Conservation (phyloP, 2,888 invertebrate species). For the Alitta virens region DNA sequence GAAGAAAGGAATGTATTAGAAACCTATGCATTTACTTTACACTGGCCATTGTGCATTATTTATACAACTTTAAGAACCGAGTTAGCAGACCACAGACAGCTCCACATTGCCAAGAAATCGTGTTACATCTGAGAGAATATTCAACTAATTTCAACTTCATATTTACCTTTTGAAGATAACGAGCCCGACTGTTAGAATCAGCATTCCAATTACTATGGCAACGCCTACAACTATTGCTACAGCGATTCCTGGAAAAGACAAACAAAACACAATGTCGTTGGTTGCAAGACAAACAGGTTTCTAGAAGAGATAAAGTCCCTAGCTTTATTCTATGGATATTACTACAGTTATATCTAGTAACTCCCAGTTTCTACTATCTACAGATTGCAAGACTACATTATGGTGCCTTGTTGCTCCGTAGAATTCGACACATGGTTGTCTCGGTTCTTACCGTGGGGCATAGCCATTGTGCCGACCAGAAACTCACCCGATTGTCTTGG, state of each 20-base stretch:
- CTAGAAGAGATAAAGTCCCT: too few species aligned
- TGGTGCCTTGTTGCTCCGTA: too few species aligned
- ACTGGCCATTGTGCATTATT: too few species aligned
- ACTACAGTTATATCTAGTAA: too few species aligned
- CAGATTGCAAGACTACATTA: too few species aligned
- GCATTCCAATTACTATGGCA: conserved; percentile 14
- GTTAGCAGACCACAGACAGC: neutral
- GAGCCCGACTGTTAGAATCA: conserved; percentile 16
- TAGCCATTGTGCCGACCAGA: conserved; percentile 13
- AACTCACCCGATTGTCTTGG: conserved; percentile 7
- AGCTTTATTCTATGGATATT: too few species aligned
- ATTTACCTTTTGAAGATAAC: conserved; percentile 18
- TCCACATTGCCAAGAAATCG: neutral
- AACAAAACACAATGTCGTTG: neutral
- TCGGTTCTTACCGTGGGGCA: conserved; percentile 16
- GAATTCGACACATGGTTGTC: too few species aligned
- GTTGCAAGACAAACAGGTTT: neutral
- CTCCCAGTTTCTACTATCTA: too few species aligned
- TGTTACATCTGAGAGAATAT: neutral
- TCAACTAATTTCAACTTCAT: neutral
- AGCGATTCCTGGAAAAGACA: conserved; percentile 12
- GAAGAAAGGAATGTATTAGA: too few species aligned
- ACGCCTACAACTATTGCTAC: conserved; percentile 15
- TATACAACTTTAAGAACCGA: too few species aligned
- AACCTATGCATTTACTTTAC: too few species aligned